Percentiles rank a stretch among this genome's conserved stretches.
Evolutionary conservation across 2,797 vertebrate genomes (phyloP).

Genomic region (Fringilla coelebs): DNA sequence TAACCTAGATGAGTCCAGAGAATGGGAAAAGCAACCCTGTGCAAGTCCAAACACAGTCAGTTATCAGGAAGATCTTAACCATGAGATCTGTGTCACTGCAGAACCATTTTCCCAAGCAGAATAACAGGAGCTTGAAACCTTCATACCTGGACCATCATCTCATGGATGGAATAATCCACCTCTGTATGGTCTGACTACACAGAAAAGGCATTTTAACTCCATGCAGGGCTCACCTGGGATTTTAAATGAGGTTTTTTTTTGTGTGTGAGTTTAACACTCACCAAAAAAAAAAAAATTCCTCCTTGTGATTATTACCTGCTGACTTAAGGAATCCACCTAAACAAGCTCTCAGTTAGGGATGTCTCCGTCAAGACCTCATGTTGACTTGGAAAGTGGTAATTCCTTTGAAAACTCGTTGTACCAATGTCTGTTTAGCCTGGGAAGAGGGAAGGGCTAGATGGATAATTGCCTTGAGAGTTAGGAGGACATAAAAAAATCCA

Average conservation of each 20-base stretch:
- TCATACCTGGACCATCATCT: not conserved
- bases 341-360: not conserved
- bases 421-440: not conserved
- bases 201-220: constrained; percentile 13
- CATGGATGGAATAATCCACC: not conserved
- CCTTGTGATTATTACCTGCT: not conserved
- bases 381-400: not conserved
- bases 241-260: not conserved
- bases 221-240: not conserved
- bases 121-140: not conserved
- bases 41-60: not conserved
- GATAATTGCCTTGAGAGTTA: not conserved
- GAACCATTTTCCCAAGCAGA: constrained; percentile 12
- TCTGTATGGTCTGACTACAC: not conserved
- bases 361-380: not conserved
- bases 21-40: not conserved
- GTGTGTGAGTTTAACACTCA: not conserved
- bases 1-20: not conserved
- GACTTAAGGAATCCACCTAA: not conserved
- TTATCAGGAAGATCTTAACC: constrained; percentile 9
- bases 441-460: not conserved
- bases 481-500: not conserved
- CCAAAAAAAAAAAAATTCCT: not conserved
- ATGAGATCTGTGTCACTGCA: not conserved
- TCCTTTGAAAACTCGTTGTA: not conserved